Evolutionary conservation across 2,797 vertebrate genomes (phyloP), one percentile per base, ranked within the genome.

Genomic region (Syndactyla subalaris): DNA sequence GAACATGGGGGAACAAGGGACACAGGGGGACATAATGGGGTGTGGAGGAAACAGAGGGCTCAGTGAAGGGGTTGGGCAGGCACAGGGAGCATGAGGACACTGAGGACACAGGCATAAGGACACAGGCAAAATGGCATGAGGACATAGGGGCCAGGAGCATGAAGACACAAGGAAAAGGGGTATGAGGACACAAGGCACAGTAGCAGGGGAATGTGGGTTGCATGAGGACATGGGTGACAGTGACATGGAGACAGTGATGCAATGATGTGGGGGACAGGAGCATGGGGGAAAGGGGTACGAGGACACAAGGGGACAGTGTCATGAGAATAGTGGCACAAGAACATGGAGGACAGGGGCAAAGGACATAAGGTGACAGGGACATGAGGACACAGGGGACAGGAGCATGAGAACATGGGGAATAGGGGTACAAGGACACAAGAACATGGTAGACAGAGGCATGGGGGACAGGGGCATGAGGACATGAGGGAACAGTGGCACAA

Each of bases 91-190:
- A 14, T 6, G 32, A 32, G 21, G 49, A 46, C 58, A 32, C 38
- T 71, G 72, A 36, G 45, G 39, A 15, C 18, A 32, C 18, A 39
- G 26, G 45, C 30, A 48, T 21, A 32, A 36, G 39, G 39, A 14
- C 14, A 46, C 24, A 30, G 43, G 30, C 8, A 52, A 58, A 77
- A 4, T 45, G 38, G 14, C 29, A 58, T 30, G 2, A 0, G 2
- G 29, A 22, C 0, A 0, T 10, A 19, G 23, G 9, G 32, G 27
- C 8, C 51, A 71, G 3, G 23, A 34, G 32, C 23, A 55, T 26
- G 2, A 0, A 2, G 36, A 21, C 0, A 0, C 16, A 21, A 21
- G 10, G 27, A 19, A n/a, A 2, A 2, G 5, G 24, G 27, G 32
- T 38, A 51, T 10, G 20, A 45, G 9, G 23, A 8, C 79, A 11